Percentiles rank a stretch among this genome's conserved stretches.
Conservation (phyloP, 2,113 vertebrate species). For the Sterna hirundo region DNA sequence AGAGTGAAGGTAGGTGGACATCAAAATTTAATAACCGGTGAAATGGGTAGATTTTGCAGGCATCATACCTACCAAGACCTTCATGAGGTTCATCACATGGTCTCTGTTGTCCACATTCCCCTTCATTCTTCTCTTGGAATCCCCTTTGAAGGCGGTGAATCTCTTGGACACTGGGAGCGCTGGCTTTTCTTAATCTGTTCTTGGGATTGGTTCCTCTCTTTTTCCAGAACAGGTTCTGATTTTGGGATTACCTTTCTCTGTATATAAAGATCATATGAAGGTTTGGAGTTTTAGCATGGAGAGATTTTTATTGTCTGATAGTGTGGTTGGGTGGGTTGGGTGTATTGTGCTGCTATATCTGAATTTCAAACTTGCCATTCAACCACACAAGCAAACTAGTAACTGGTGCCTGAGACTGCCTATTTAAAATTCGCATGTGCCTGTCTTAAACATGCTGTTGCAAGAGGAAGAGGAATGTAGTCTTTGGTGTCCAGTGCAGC, state of each 20-base stretch:
- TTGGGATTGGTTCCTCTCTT: not conserved
- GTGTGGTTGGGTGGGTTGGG: not conserved
- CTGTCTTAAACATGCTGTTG: not conserved
- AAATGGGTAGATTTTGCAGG: not conserved
- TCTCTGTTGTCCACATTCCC: not conserved
- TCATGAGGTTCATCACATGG: not conserved
- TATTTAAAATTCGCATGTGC: not conserved
- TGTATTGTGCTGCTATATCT: not conserved
- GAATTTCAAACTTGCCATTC: not conserved
- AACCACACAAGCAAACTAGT: not conserved
- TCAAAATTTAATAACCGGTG: not conserved
- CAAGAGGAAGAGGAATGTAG: not conserved
- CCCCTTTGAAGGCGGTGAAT: not conserved
- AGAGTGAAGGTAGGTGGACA: not conserved
- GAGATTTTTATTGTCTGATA: not conserved
- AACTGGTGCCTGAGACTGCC: not conserved
- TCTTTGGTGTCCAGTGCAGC: not conserved
- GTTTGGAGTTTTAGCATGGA: not conserved
- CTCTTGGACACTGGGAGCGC: not conserved
- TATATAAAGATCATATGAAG: not conserved
- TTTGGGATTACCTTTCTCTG: not conserved
- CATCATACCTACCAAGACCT: not conserved
- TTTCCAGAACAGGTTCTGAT: not conserved
- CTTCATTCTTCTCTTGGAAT: not conserved
- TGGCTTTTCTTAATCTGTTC: not conserved